Evolutionary conservation across 1,140 invertebrate genomes (phyloP).

Genomic region (Hypsibius dujardini): DNA sequence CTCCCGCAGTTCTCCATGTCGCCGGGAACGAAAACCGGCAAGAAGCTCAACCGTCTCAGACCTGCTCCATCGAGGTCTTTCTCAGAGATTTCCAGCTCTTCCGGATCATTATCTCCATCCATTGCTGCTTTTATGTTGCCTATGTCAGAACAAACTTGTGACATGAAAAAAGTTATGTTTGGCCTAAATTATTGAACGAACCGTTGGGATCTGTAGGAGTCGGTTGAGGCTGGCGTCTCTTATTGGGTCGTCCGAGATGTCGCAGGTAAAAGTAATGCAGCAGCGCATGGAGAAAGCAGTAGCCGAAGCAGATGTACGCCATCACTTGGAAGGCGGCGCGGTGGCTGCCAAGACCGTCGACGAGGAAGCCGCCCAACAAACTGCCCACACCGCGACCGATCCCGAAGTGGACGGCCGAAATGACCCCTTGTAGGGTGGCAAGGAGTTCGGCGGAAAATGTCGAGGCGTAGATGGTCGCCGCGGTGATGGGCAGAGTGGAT

Average conservation of each 20-base stretch:
- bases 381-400: background rate
- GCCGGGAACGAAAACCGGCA: too few species aligned
- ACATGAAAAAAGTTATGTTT: too few species aligned
- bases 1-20: too few species aligned
- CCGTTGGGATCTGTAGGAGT: too few species aligned
- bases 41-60: too few species aligned
- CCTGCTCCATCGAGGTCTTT: too few species aligned
- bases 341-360: background rate
- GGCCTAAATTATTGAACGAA: too few species aligned
- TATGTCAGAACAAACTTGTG: too few species aligned
- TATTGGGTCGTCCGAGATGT: background rate
- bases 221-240: too few species aligned
- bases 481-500: background rate
- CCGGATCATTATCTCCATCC: too few species aligned
- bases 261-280: background rate
- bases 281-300: background rate
- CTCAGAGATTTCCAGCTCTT: too few species aligned
- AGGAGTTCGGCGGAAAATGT: background rate
- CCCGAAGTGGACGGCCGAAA: background rate
- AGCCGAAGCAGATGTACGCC: background rate
- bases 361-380: background rate
- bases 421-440: background rate
- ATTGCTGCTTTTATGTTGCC: too few species aligned
- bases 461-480: background rate
- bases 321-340: background rate